These are phyloP conservation scores for Lerista edwardsae DNA, from an alignment of 2,797 vertebrate genomes.

Conservation along the genomic window DNA sequence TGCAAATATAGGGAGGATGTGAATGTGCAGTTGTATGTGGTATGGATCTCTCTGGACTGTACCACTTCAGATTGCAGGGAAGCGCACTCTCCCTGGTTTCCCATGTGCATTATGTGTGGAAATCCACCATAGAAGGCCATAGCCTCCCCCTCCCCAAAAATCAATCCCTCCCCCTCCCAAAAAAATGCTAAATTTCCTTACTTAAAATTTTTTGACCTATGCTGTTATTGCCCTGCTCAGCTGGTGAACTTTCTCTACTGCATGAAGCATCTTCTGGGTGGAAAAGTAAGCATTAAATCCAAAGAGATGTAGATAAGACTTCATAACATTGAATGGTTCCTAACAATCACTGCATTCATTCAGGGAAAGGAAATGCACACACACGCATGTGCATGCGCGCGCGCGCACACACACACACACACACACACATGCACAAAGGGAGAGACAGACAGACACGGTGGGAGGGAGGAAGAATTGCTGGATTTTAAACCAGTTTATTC, in stretches of 20 bases:
- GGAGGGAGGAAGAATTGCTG: background rate
- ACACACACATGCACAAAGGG: too few species aligned
- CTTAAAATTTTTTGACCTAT: background rate
- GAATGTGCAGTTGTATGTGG: background rate
- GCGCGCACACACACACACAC: too few species aligned
- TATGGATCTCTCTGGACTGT: too few species aligned
- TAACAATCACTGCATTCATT: slow-evolving; percentile 1
- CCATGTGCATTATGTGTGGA: background rate
- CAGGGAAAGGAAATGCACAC: background rate
- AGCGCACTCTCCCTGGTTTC: background rate
- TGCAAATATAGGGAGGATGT: background rate
- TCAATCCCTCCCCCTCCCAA: too few species aligned
- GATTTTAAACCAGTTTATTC: background rate
- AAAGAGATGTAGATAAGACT: background rate
- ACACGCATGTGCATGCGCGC: too few species aligned
- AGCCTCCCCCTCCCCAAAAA: background rate
- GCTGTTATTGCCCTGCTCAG: background rate
- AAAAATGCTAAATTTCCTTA: background rate
- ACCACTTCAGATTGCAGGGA: too few species aligned
- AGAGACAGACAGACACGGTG: background rate
- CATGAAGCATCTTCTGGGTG: background rate
- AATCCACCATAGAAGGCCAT: background rate
- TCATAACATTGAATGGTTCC: background rate
- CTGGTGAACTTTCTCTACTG: background rate
- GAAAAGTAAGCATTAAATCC: background rate